Evolutionary conservation across 2,113 vertebrate genomes (phyloP).

Genomic region (Cathartes aura): DNA sequence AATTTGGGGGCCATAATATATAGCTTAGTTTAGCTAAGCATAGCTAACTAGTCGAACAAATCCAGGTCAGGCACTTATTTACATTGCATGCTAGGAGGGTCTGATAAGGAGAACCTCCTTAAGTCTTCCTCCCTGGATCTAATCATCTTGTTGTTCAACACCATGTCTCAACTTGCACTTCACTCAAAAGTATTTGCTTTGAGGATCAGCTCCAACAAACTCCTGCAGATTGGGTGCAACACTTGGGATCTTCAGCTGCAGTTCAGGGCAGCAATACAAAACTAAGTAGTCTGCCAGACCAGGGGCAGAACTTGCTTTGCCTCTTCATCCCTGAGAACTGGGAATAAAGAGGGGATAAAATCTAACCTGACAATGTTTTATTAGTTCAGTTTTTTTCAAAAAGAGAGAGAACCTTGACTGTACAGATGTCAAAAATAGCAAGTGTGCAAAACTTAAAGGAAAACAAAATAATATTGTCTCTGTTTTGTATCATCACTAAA

Average conservation of each 20-base stretch:
- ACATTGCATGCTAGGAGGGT: neutral
- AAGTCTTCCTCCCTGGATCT: neutral
- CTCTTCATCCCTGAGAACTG: neutral
- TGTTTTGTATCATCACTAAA: neutral
- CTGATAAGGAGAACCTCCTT: constrained; percentile 29
- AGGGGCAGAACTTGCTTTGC: neutral
- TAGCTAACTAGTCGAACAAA: neutral
- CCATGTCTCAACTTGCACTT: neutral
- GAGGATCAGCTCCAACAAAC: neutral
- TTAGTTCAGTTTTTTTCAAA: neutral
- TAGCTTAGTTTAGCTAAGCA: neutral
- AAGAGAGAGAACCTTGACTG: neutral
- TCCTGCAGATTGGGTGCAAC: neutral
- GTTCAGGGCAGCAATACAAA: neutral
- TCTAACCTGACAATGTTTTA: neutral
- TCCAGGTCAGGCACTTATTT: constrained; percentile 9
- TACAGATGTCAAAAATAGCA: neutral
- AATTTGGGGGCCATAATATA: neutral
- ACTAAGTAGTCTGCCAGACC: neutral
- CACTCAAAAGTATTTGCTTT: neutral
- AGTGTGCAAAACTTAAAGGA: neutral
- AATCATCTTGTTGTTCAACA: neutral
- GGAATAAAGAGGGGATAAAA: neutral
- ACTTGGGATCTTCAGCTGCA: neutral
- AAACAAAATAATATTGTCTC: neutral